These are phyloP conservation scores for Struthio camelus DNA, from an alignment of 2,113 vertebrate genomes.

Conservation along the genomic window DNA sequence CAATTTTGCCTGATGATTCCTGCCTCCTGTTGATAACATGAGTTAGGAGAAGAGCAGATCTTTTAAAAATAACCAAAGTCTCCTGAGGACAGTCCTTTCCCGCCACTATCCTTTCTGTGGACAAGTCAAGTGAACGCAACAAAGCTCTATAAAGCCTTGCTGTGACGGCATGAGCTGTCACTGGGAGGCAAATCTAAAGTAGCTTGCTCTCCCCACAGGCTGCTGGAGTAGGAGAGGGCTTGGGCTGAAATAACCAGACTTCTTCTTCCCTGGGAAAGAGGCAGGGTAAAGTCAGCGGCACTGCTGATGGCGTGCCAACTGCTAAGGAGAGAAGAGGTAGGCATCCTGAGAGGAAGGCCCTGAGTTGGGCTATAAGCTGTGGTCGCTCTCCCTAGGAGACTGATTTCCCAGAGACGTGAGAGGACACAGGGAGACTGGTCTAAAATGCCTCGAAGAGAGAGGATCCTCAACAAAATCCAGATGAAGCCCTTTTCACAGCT, in stretches of 20 bases:
- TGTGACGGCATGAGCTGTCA: not conserved
- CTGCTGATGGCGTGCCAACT: not conserved
- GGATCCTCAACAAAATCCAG: not conserved
- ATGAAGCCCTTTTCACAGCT: not conserved
- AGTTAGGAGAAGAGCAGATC: not conserved
- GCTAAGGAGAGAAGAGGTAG: not conserved
- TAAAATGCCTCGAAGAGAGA: not conserved
- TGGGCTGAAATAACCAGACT: not conserved
- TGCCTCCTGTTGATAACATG: not conserved
- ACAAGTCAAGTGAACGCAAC: not conserved
- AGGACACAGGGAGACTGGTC: not conserved
- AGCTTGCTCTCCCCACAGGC: not conserved
- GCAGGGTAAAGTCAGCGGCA: not conserved
- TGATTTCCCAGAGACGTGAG: not conserved
- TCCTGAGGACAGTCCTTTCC: not conserved
- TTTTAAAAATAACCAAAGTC: not conserved
- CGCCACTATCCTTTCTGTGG: not conserved
- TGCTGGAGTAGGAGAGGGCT: not conserved
- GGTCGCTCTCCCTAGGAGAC: not conserved
- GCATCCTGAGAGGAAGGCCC: not conserved
- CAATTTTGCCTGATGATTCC: not conserved
- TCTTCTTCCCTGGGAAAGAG: no score
- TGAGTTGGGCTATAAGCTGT: not conserved
- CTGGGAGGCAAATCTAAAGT: not conserved
- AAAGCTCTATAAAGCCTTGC: not conserved